phyloP scores from a whole-genome alignment of 2,113 vertebrate species.

The Podocnemis expansa region DNA sequence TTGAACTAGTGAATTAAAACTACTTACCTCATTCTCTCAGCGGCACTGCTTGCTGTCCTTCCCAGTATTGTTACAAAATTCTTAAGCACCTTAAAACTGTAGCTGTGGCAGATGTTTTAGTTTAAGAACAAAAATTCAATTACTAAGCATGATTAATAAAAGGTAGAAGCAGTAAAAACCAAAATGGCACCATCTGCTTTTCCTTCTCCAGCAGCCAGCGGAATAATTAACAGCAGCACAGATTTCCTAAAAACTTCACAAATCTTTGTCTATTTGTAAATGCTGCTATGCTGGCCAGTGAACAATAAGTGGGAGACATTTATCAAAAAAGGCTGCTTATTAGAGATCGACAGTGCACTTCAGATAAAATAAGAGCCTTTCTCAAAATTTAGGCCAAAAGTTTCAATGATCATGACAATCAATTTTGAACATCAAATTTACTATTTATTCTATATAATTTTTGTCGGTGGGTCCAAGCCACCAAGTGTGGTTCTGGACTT shows the following conservation, averaged over 20 bases:
- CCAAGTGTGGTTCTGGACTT: neutral
- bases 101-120: conserved; percentile 44
- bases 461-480: neutral
- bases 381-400: neutral
- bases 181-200: conserved; percentile 36
- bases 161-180: neutral
- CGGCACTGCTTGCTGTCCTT: conserved; percentile 18
- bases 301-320: conserved; percentile 1
- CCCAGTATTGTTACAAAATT: conserved; percentile 13
- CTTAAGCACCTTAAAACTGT: neutral
- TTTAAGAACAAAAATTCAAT: neutral
- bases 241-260: conserved; percentile 18
- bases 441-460: neutral
- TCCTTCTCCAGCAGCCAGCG: neutral
- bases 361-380: rapidly evolving
- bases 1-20: conserved; percentile 56
- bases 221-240: neutral
- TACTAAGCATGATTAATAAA: neutral
- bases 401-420: neutral
- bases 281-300: neutral
- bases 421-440: neutral
- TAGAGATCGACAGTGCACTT: neutral
- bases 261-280: neutral
- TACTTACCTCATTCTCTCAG: conserved; percentile 49
- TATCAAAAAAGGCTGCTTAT: rapidly evolving